A percentile compares a stretch with the other conserved stretches of the same genome.
Conservation (phyloP, 2,113 vertebrate species). For the Podilymbus podiceps region DNA sequence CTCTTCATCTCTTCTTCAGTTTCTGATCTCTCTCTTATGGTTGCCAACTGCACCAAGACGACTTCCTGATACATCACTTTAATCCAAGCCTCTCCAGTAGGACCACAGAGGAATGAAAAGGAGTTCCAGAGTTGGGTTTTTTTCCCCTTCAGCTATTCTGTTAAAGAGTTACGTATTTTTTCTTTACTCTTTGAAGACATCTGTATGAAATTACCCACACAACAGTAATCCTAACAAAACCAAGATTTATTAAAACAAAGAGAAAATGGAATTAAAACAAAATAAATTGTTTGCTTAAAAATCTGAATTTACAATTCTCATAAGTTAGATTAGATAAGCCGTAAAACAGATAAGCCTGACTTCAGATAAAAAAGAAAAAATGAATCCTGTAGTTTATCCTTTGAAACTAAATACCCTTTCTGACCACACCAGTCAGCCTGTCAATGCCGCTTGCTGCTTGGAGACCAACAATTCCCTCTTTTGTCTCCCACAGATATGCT, state of each 20-base stretch:
- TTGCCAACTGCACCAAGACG: not conserved
- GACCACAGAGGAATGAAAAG: constrained; percentile 5
- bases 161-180: constrained; percentile 21
- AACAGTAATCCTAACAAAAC: constrained; percentile 49
- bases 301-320: constrained; percentile 40
- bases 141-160: constrained; percentile 16
- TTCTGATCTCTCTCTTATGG: not conserved
- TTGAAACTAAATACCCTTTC: constrained; percentile 50
- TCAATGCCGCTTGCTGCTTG: not conserved
- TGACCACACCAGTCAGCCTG: constrained; percentile 21
- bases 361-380: constrained; percentile 16
- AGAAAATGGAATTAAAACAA: constrained; percentile 39
- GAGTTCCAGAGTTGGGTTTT: constrained; percentile 4
- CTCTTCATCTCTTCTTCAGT: not conserved
- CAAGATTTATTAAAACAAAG: constrained; percentile 56
- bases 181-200: constrained; percentile 60
- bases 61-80: not conserved
- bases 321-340: constrained; percentile 46
- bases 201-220: constrained; percentile 43
- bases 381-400: not conserved
- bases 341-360: constrained; percentile 38
- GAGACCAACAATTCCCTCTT: constrained; percentile 37
- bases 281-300: constrained; percentile 49
- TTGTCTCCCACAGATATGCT: constrained; percentile 37
- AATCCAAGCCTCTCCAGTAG: not conserved